phyloP scores from a whole-genome alignment of 2,888 invertebrate species.

The Thalpophila matura region DNA sequence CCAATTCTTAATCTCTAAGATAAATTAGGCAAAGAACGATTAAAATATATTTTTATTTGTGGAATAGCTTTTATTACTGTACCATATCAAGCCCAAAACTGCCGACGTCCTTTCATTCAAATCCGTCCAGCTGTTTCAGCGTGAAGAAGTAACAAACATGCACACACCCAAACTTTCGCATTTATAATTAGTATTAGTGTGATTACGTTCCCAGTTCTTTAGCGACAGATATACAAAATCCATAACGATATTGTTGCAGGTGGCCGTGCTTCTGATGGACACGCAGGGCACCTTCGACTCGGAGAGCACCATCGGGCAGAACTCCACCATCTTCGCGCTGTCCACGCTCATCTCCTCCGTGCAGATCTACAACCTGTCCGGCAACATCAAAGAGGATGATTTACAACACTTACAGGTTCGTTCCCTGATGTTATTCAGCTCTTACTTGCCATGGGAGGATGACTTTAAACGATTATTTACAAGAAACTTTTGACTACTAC shows the following conservation, averaged over 20 bases:
- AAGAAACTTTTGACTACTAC: background rate
- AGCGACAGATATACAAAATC: background rate
- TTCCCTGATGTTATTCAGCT: background rate
- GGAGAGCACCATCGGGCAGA: constrained; percentile 98
- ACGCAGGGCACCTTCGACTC: constrained; percentile 99
- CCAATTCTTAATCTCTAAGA: no score
- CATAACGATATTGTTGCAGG: constrained; percentile 81
- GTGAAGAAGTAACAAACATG: no score
- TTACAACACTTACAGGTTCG: constrained; percentile 96
- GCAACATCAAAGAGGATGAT: constrained; percentile 99
- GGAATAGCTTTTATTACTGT: no score
- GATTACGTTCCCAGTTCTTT: no score
- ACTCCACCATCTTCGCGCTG: constrained; percentile 93
- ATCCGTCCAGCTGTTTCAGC: no score
- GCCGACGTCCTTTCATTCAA: no score
- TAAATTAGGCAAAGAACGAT: no score
- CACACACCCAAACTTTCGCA: no score
- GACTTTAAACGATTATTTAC: no score
- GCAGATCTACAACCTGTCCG: constrained; percentile 98
- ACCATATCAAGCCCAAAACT: no score
- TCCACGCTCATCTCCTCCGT: constrained; percentile 98
- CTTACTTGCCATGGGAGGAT: background rate
- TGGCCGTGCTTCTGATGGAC: constrained; percentile 96
- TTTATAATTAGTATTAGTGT: no score
- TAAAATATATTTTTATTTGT: no score